phyloP scores from a whole-genome alignment of 2,113 vertebrate species.

The Lontra canadensis region DNA sequence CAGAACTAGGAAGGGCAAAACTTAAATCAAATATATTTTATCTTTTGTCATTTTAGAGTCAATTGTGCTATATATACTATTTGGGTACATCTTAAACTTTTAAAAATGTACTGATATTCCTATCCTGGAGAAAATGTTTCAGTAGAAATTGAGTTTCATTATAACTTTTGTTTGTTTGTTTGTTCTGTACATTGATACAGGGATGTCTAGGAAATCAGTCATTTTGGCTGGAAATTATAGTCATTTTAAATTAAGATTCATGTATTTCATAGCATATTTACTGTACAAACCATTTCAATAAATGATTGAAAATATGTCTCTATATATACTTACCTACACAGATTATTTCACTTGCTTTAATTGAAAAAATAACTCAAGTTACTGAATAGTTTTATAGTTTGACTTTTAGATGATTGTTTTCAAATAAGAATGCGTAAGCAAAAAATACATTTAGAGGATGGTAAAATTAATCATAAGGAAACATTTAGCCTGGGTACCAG shows the following conservation, averaged over 20 bases:
- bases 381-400: not conserved
- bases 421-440: conserved; percentile 32
- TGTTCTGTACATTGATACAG: not conserved
- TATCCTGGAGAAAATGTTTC: not conserved
- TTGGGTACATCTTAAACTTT: not conserved
- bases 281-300: not conserved
- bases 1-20: not conserved
- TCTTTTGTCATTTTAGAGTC: not conserved
- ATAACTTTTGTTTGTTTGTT: not conserved
- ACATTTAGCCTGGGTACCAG: not conserved
- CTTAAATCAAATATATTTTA: not conserved
- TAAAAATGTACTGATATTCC: not conserved
- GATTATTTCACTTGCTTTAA: not conserved
- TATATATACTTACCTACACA: not conserved
- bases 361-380: conserved; percentile 21
- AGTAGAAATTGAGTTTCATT: not conserved
- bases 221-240: not conserved
- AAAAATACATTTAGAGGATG: not conserved
- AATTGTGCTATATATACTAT: not conserved
- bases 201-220: not conserved
- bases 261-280: not conserved
- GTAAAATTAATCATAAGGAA: not conserved
- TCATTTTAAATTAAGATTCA: not conserved
- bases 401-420: not conserved
- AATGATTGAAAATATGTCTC: not conserved